Base-by-base conservation (phyloP, 1,140 invertebrate genomes). In the Hycleus phaleratus region DNA sequence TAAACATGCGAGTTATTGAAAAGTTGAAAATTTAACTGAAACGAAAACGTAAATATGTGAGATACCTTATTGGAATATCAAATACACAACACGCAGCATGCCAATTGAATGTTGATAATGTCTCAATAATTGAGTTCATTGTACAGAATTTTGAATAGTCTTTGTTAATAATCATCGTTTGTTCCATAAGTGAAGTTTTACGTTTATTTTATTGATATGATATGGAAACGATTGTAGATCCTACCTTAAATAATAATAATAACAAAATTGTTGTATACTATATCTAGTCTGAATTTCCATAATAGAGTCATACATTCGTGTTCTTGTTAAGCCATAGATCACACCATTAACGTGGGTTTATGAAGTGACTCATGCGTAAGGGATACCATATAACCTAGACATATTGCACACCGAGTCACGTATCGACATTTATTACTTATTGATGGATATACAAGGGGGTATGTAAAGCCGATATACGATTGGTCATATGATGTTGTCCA, bases 301-400 rank as follows among this genome's bases (percentile, higher is more conserved):
- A 62, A 62, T 62, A 59, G 50, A 61, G 56, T 61, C 60, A 43
- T 61, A 57, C 26, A 58, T 56, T 53, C 46, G 40, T 46, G 61
- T 62, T 62, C 52, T 52, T 55, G 52, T 53, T 49, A 43, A 38
- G 25, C 43, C 53, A 47, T 62, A 52, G 26, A 53, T 62, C 61
- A 62, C 56, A 25, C 38, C 38, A 59, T 62, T 53, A 62, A 53
- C 52, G 50, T 59, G 51, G 57, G 58, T 58, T 62, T 59, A 62
- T 62, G 57, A 62, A 62, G 52, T 62, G 61, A 62, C 61, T 62
- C 61, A 62, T 59, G 51, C 57, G 61, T 62, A 56, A 62, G 61
- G 59, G 61, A 49, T 46, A 61, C 12, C 42, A 42, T 38, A 53
- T 58, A 58, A 61, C 59, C 50, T 58, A 62, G 56, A 62, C 60